Evolutionary conservation across 2,888 invertebrate species (phyloP).

Genomic region (Acrobasis consociella): DNA sequence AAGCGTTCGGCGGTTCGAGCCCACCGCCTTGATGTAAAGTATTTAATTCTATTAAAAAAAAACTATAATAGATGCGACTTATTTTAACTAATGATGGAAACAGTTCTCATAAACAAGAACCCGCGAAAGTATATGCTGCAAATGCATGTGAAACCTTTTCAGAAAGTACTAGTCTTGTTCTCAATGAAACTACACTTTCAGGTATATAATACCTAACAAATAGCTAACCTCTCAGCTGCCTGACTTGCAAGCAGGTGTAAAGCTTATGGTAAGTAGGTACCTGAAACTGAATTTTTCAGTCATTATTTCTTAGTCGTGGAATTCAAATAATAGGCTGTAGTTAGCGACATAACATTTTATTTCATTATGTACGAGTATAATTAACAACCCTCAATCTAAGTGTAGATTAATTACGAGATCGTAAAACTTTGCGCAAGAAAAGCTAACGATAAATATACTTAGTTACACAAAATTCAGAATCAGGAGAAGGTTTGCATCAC

Average conservation of each 20-base stretch:
- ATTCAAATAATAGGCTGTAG: constrained; percentile 22
- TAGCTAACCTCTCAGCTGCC: too few species aligned
- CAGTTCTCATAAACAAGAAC: too few species aligned
- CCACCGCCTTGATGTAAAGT: too few species aligned
- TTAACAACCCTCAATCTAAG: constrained; percentile 42
- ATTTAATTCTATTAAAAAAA: too few species aligned
- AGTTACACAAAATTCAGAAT: constrained; percentile 5
- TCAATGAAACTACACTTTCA: not conserved
- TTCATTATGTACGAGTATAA: constrained; percentile 36
- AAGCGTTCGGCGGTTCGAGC: not conserved
- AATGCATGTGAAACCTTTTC: not conserved
- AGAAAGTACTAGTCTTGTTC: not conserved
- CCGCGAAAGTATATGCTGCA: too few species aligned
- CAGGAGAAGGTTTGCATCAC: constrained; percentile 4
- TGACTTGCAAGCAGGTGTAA: too few species aligned
- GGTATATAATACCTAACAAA: too few species aligned
- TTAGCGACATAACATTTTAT: constrained; percentile 40
- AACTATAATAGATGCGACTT: too few species aligned
- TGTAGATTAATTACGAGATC: constrained; percentile 36
- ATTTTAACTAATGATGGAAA: too few species aligned
- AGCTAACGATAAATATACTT: constrained; percentile 28
- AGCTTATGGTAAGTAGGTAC: too few species aligned
- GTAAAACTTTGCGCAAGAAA: constrained; percentile 39
- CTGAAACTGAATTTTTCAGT: too few species aligned
- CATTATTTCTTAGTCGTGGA: not conserved